These are phyloP conservation scores for Amazona guildingii DNA, from an alignment of 2,113 vertebrate genomes.

Conservation along the genomic window DNA sequence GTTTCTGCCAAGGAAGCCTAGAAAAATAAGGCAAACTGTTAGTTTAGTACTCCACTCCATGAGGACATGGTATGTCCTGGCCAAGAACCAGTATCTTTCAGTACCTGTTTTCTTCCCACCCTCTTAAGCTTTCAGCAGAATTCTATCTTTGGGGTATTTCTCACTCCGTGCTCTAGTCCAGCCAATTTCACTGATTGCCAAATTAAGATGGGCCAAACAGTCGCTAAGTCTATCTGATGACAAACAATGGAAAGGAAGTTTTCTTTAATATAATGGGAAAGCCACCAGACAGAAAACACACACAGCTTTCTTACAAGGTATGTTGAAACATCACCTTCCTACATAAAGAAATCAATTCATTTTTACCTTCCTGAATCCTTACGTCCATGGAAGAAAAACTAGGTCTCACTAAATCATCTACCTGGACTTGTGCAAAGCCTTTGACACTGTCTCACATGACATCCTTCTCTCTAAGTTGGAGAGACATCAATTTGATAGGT, in stretches of 20 bases:
- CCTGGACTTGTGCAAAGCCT: too few species aligned
- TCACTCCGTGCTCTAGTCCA: not conserved
- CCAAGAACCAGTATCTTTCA: not conserved
- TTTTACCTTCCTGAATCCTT: not conserved
- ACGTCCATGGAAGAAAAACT: not conserved
- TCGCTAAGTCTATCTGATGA: not conserved
- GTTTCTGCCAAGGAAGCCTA: conserved; percentile 97
- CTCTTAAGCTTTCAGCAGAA: not conserved
- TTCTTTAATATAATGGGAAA: not conserved
- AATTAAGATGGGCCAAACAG: not conserved
- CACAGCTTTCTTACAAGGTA: not conserved
- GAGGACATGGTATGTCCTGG: not conserved
- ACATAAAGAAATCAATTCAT: not conserved
- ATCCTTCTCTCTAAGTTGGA: too few species aligned
- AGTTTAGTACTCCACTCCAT: not conserved
- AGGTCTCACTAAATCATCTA: not conserved
- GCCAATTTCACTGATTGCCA: not conserved
- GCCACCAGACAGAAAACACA: not conserved
- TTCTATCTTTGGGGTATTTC: not conserved
- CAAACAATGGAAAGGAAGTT: not conserved
- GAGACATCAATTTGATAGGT: too few species aligned
- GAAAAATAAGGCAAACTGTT: not conserved
- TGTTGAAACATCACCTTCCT: not conserved
- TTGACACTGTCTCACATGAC: too few species aligned
- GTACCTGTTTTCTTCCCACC: not conserved